These are phyloP conservation scores for Pollenia angustigena DNA, from an alignment of 2,888 invertebrate genomes.

Conservation along the genomic window DNA sequence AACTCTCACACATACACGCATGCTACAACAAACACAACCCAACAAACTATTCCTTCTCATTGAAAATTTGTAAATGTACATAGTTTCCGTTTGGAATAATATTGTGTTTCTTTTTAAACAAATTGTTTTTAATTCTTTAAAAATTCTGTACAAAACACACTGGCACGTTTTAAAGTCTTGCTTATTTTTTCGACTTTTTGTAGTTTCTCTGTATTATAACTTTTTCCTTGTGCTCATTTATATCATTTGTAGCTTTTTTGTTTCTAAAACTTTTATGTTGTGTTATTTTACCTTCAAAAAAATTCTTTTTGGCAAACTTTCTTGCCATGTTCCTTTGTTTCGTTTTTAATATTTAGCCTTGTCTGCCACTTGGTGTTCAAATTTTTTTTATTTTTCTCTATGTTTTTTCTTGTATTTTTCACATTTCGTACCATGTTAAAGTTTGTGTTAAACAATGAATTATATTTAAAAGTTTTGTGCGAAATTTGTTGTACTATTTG, in stretches of 20 bases:
- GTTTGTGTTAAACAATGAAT: conserved; percentile 54
- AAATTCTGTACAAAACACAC: not conserved
- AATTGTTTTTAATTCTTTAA: not conserved
- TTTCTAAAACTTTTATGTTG: not conserved
- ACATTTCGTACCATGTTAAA: not conserved
- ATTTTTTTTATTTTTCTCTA: not conserved
- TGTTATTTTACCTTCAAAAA: conserved; percentile 9
- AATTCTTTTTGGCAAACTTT: conserved; percentile 49
- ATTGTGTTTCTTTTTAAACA: conserved; percentile 20
- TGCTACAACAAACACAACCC: not conserved
- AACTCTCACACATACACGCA: not conserved
- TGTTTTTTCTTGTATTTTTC: not conserved
- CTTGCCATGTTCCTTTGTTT: conserved; percentile 17
- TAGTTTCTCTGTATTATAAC: conserved; percentile 6
- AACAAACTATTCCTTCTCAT: conserved; percentile 52
- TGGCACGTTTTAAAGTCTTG: conserved; percentile 34
- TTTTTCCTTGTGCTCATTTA: not conserved
- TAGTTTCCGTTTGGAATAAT: conserved; percentile 30
- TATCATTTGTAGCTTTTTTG: conserved; percentile 22
- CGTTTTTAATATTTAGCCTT: conserved; percentile 30
- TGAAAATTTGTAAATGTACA: conserved; percentile 52
- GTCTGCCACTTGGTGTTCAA: conserved; percentile 51
- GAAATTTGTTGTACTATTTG: conserved; percentile 21
- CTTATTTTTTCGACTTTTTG: not conserved
- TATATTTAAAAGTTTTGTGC: conserved; percentile 45